Base-by-base conservation (phyloP, 2,797 vertebrate species). In the Acropternis orthonyx region DNA sequence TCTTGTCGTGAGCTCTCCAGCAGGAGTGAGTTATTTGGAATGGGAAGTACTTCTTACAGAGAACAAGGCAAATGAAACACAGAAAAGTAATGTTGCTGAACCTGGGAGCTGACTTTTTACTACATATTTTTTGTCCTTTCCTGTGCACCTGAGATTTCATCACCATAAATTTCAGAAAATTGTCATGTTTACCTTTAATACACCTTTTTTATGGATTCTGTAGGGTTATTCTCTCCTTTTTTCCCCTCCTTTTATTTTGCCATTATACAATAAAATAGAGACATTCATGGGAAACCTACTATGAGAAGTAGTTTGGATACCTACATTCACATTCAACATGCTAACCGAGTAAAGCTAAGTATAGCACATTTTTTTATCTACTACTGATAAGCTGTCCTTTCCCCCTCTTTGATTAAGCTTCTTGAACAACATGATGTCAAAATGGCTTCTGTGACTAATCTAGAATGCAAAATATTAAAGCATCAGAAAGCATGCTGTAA, bases 1-100 rank as follows among this genome's bases (percentile, higher is more conserved):
- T 6, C 56, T 75, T 4, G 0, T 36, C 8, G 36, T 14, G 4
- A 75, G 46, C 9, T 0, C 32, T 54, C 5, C 15, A 54, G 22
- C 1, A 0, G 5, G 2, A 34, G 28, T 27, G 26, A 71, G 7
- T 52, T 74, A 43, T 27, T 36, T 4, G 24, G 20, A 78, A 71
- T 1, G 0, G 5, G 15, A 82, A 86, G 11, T 36, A 32, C 7
- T 77, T 71, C 23, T 30, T 72, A 39, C 2, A 14, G 21, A 28
- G 2, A 12, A 32, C 4, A 71, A 82, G 11, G 5, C 2, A 76
- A 85, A 69, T 52, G 59, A 71, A 62, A 2, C 13, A 52, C 10
- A 27, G 34, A 51, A 65, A 68, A 76, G 48, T 9, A 66, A 36
- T 3, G 13, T 36, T 75, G 43, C 7, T 26, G 43, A 46, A 65